Percentiles rank a stretch among this genome's conserved stretches.
phyloP scores from a whole-genome alignment of 2,888 invertebrate species.

The Baccha elongata region DNA sequence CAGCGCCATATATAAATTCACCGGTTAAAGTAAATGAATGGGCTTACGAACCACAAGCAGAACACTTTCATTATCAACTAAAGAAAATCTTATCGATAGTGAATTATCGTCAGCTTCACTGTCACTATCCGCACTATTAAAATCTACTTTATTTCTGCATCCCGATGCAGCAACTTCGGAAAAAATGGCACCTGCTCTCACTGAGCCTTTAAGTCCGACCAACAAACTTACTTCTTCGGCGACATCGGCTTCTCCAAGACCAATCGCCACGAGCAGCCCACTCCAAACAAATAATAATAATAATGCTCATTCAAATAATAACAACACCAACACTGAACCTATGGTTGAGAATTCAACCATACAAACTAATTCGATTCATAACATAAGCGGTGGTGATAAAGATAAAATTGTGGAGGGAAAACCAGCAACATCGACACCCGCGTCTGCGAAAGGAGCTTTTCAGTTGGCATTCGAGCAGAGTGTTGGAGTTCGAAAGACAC shows the following conservation, averaged over 20 bases:
- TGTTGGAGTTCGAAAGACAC: conserved; percentile 67
- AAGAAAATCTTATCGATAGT: conserved; percentile 38
- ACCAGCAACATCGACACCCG: conserved; percentile 1
- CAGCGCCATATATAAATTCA: conserved; percentile 45
- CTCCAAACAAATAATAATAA: conserved; percentile 40
- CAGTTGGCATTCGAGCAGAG: conserved; percentile 75
- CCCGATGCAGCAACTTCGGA: conserved; percentile 75
- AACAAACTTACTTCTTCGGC: conserved; percentile 81
- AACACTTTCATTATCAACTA: conserved; percentile 37
- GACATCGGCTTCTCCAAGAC: conserved; percentile 81
- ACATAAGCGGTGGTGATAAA: conserved; percentile 21
- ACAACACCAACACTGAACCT: conserved; percentile 71
- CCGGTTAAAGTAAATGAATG: conserved; percentile 65
- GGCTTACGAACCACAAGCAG: conserved; percentile 58
- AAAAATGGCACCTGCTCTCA: conserved; percentile 96
- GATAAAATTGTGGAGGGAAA: conserved; percentile 35
- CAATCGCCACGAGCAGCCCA: conserved; percentile 64
- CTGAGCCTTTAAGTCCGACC: conserved; percentile 86
- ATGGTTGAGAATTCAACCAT: conserved; percentile 36
- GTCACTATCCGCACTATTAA: conserved; percentile 4
- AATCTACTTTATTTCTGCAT: conserved; percentile 42
- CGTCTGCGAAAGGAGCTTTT: conserved; percentile 71
- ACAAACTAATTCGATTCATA: conserved; percentile 35
- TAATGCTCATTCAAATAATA: conserved; percentile 71
- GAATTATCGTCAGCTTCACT: conserved; percentile 41